Base-by-base conservation (phyloP, 2,888 invertebrate species). In the Drosophila gaucha region DNA sequence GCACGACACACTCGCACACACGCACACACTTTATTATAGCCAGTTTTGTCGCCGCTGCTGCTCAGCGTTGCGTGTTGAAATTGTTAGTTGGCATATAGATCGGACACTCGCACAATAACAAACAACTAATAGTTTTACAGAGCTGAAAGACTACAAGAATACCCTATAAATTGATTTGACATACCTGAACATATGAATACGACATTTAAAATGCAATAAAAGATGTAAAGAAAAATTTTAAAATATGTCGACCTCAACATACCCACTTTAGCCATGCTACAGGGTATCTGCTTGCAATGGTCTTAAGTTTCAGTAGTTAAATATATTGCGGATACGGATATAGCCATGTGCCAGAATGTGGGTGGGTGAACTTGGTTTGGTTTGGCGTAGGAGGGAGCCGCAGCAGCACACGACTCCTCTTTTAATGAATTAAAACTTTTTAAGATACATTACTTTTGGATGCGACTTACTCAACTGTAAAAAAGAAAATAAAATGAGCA, bases 11-110 rank as follows among this genome's bases (percentile, higher is more conserved):
- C n/a, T n/a, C n/a, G n/a, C 54, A 22, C 49, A 30, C 50, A 22
- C 44, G 12, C 38, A 41, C 33, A 43, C 33, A 64, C 55, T 69
- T 74, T 56, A 68, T 85, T 82, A 74, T 82, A 47, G 86, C 80
- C 84, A 80, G 65, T 82, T 70, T 73, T 80, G 68, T 76, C 60
- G 56, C 43, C 39, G 54, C 57, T 28, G 51, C 68, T 70, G 86
- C 60, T 55, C 86, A 82, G 63, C 67, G 82, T 69, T 73, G 80
- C 80, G 73, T 80, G 86, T 64, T 69, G 67, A 60, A 69, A 62
- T 58, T 76, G 41, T 72, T 50, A 72, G 72, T 76, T 54, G 67
- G 18, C 67, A 46, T 39, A 55, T 35, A 60, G 67, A 67, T 69
- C 55, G 66, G 52, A 68, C 84, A 78, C 57, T 64, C 39, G 43